phyloP scores from a whole-genome alignment of 2,113 vertebrate species.

The Sus scrofa region T2T-Sscrofa CM000812.6:287829001-287829500 shows the following conservation, averaged over 20 bases:
- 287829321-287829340: not conserved
- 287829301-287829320: fast-evolving
- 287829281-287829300: fast-evolving
- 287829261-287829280: no score
- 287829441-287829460: not conserved
- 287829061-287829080: fast-evolving
- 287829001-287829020: no score
- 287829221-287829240: fast-evolving
- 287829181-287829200: not conserved
- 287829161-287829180: fast-evolving
- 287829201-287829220: fast-evolving
- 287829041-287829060: fast-evolving
- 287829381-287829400: fast-evolving
- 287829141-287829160: fast-evolving
- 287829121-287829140: fast-evolving
- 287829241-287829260: fast-evolving
- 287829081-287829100: fast-evolving
- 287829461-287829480: not conserved
- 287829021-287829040: fast-evolving
- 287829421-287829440: fast-evolving
- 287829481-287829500: slow-evolving; percentile 48
- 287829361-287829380: fast-evolving
- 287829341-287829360: not conserved
- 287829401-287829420: fast-evolving
- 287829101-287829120: fast-evolving